phyloP scores from a whole-genome alignment of 2,797 vertebrate species.

The Hapalemur alaotrensis region DNA sequence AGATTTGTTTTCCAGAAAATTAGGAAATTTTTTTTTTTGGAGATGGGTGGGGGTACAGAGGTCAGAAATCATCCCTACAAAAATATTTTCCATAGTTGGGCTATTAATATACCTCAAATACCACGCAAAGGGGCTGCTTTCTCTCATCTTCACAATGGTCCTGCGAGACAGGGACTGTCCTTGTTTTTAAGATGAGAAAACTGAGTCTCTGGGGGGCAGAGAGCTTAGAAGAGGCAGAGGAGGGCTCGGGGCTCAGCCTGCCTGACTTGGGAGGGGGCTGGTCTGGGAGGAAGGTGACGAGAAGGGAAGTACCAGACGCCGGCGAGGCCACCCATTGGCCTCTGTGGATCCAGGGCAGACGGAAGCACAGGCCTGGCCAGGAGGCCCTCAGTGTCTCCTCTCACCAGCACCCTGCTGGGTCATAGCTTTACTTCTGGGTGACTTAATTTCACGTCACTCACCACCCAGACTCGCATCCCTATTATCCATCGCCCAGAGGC shows the following conservation, averaged over 20 bases:
- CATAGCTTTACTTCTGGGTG: neutral
- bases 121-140: neutral
- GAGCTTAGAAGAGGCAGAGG: neutral
- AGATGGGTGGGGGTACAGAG: neutral
- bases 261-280: neutral
- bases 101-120: neutral
- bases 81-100: neutral
- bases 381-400: accelerated
- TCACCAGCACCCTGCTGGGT: neutral
- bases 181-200: neutral
- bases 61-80: neutral
- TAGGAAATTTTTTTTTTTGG: neutral
- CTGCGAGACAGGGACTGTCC: neutral
- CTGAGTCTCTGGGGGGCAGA: neutral
- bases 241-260: neutral
- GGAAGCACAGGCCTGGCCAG: neutral
- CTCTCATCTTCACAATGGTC: neutral
- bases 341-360: neutral
- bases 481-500: neutral
- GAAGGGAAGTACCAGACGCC: no score
- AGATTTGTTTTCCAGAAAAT: neutral
- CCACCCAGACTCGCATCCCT: neutral
- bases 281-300: neutral
- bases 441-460: neutral
- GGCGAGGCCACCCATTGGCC: neutral